Conservation (phyloP, 2,797 vertebrate species). For the Pitangus sulphuratus region DNA sequence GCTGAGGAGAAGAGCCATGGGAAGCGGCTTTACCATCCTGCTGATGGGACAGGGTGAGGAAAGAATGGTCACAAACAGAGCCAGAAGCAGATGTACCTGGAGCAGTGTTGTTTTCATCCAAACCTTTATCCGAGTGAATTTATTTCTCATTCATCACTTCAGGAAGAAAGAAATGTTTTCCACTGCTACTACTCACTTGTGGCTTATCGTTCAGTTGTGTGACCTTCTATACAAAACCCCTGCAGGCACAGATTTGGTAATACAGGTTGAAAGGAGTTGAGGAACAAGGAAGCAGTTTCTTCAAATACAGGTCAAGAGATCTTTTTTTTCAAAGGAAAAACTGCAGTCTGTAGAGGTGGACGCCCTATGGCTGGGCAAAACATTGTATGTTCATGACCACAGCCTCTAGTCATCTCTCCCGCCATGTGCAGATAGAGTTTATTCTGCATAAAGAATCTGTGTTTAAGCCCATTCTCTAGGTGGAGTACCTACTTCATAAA, state of each 20-base stretch:
- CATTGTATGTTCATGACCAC: background rate
- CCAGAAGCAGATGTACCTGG: background rate
- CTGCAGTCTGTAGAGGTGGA: background rate
- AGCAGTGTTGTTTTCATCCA: background rate
- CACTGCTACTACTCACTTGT: rapidly evolving
- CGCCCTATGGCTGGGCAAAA: background rate
- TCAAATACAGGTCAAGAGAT: background rate
- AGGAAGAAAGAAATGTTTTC: background rate
- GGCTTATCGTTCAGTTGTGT: background rate
- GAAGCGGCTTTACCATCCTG: background rate
- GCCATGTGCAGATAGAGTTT: background rate
- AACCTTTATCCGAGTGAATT: background rate
- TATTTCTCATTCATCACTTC: background rate
- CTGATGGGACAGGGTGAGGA: background rate
- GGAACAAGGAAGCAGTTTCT: background rate
- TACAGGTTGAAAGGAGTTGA: background rate
- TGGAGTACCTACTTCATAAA: background rate
- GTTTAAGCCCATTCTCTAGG: background rate
- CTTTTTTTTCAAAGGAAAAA: background rate
- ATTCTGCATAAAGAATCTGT: background rate
- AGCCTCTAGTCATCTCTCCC: background rate
- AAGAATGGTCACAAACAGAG: background rate
- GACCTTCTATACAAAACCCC: background rate
- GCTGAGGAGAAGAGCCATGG: background rate
- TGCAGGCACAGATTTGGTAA: background rate